Percentiles rank a stretch among this genome's conserved stretches.
These are phyloP conservation scores for Orius insidiosus DNA, from an alignment of 1,140 invertebrate species.

Conservation along the genomic window DNA sequence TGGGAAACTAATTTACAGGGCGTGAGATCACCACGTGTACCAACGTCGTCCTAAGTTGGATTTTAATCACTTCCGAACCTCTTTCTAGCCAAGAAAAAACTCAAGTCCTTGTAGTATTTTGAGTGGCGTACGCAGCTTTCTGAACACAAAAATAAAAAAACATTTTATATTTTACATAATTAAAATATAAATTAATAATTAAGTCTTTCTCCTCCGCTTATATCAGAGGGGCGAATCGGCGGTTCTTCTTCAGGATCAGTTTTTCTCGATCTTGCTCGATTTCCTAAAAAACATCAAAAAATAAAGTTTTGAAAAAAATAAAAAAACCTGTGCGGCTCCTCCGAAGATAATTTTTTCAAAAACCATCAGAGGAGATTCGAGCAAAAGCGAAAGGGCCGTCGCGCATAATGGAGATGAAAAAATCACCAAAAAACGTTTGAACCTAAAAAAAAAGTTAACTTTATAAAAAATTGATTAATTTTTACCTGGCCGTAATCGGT, in stretches of 20 bases:
- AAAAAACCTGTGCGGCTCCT: background rate
- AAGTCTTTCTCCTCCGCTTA: background rate
- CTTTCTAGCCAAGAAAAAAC: too few relatives aligned
- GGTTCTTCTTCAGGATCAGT: background rate
- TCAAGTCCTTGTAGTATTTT: too few relatives aligned
- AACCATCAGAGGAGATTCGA: conserved; percentile 17
- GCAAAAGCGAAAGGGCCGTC: conserved; percentile 8
- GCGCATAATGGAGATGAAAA: conserved; percentile 11
- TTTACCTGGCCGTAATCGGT: conserved; percentile 15
- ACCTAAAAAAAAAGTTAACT: conserved; percentile 9
- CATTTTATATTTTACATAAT: background rate
- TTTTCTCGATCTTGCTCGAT: too few relatives aligned
- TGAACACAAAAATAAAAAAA: background rate
- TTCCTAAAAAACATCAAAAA: too few relatives aligned
- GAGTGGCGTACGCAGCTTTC: too few relatives aligned
- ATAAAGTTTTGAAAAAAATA: background rate
- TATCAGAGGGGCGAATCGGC: background rate
- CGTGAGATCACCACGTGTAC: too few relatives aligned
- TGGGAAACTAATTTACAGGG: too few relatives aligned
- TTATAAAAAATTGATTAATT: background rate
- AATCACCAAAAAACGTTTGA: conserved; percentile 14
- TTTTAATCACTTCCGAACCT: too few relatives aligned
- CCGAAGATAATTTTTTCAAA: conserved; percentile 16
- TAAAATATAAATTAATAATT: background rate
- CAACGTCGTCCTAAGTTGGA: too few relatives aligned